Evolutionary conservation across 2,797 vertebrate species (phyloP).

Genomic region (Peromyscus attwateri): DNA sequence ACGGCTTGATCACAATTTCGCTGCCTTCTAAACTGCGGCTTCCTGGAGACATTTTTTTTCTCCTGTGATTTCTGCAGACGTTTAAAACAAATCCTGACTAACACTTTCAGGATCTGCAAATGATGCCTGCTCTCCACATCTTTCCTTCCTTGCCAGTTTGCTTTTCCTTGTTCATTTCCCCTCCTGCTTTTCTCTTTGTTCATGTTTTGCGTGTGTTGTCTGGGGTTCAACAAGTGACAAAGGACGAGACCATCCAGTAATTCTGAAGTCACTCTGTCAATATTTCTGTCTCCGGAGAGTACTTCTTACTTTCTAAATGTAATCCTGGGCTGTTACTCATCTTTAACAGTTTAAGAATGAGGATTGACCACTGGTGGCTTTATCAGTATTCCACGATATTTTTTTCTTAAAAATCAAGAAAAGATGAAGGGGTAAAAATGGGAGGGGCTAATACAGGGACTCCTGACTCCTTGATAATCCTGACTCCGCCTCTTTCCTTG

Average conservation of each 20-base stretch:
- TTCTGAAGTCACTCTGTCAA: constrained; percentile 30
- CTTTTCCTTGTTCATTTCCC: fast-evolving
- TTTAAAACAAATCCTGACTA: neutral
- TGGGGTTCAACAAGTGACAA: constrained; percentile 55
- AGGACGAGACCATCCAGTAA: constrained; percentile 29
- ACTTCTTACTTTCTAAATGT: constrained; percentile 68
- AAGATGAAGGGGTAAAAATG: constrained; percentile 43
- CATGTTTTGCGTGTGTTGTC: constrained; percentile 68
- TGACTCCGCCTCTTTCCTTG: neutral
- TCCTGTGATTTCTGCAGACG: neutral
- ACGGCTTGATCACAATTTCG: constrained; percentile 58
- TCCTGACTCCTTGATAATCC: constrained; percentile 31
- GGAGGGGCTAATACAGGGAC: fast-evolving
- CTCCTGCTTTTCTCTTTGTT: constrained; percentile 23
- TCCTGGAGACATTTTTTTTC: neutral
- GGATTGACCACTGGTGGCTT: neutral
- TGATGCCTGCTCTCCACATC: neutral
- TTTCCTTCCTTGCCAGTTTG: constrained; percentile 14
- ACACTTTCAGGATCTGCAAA: constrained; percentile 2
- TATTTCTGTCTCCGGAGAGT: constrained; percentile 74
- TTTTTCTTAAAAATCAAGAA: constrained; percentile 79
- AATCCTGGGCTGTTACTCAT: constrained; percentile 73
- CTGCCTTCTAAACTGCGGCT: constrained; percentile 74
- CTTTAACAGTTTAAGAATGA: constrained; percentile 71
- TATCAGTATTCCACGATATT: constrained; percentile 48